Evolutionary conservation across 2,888 invertebrate species (phyloP), one percentile per base, ranked within the genome.

Genomic region (Elmis aenea): DNA sequence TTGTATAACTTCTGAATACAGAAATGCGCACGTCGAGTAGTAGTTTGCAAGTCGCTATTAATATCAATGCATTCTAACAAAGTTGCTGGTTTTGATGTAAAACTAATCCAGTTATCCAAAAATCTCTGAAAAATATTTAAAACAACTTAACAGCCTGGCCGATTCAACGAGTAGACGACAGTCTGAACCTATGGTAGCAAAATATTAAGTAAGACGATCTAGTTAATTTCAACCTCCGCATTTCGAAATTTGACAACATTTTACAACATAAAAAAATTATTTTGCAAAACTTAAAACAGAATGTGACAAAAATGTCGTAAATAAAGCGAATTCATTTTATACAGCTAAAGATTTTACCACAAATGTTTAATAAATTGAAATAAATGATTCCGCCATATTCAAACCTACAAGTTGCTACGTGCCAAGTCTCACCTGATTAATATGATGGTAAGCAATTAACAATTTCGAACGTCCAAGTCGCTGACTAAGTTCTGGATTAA

Each of bases 371-470:
- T n/a, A n/a, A n/a, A n/a, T n/a, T n/a, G n/a, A n/a, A n/a, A n/a
- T n/a, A n/a, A n/a, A n/a, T n/a, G n/a, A n/a, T n/a, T n/a, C n/a
- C n/a, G n/a, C n/a, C n/a, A n/a, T n/a, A n/a, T n/a, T n/a, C n/a
- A n/a, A n/a, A n/a, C n/a, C n/a, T n/a, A n/a, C n/a, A n/a, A 18
- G 6, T 5, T 26, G 26, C 3, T 11, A 11, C 23, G 13, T 15
- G 13, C 3, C 13, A 13, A 15, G 10, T 6, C 9, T 26, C 30
- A 73, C 73, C 55, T 61, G 67, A 41, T 64, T 58, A 36, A 73
- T 62, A 28, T 70, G 71, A 59, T 74, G 71, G 46, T 71, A 73
- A 3, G 66, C 59, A 54, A 68, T 67, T 12, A 73, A 49, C 35
- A 67, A 28, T 54, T 72, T 73, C 37, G 70, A 41, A 24, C 63